phyloP scores from a whole-genome alignment of 2,888 invertebrate genomes.

The Chrysolina americana region DNA sequence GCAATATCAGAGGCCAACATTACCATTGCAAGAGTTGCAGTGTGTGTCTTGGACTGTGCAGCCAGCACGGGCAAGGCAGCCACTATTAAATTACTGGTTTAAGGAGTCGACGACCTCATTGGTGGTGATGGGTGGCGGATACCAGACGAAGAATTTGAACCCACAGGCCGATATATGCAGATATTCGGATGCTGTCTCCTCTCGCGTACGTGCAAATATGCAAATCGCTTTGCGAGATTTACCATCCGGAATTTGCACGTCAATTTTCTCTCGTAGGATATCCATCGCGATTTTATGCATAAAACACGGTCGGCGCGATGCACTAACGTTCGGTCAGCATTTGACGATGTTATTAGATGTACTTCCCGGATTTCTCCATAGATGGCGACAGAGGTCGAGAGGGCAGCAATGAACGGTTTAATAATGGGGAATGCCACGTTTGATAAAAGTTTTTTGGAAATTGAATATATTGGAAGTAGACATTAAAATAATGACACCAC shows the following conservation, averaged over 20 bases:
- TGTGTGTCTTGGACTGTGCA: slow-evolving; percentile 7
- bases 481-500: no score
- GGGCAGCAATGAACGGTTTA: no score
- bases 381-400: no score
- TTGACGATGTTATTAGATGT: no score
- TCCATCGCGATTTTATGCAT: not conserved
- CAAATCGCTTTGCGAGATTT: slow-evolving; percentile 34
- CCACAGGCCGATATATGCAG: slow-evolving; percentile 57
- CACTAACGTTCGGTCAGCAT: no score
- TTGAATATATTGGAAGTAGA: no score
- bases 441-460: no score
- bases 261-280: not conserved
- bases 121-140: slow-evolving; percentile 58
- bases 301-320: no score
- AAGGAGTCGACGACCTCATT: slow-evolving; percentile 59
- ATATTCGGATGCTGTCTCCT: slow-evolving; percentile 54
- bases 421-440: no score
- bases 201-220: slow-evolving; percentile 38
- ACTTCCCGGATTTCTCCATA: no score
- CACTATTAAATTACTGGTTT: slow-evolving; percentile 50
- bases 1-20: slow-evolving; percentile 1
- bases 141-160: slow-evolving; percentile 55
- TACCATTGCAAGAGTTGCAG: slow-evolving; percentile 18
- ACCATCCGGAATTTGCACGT: slow-evolving; percentile 1
- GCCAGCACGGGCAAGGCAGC: not conserved